These are phyloP conservation scores for Aegotheles bennettii DNA, from an alignment of 2,113 vertebrate species.

Conservation along the genomic window DNA sequence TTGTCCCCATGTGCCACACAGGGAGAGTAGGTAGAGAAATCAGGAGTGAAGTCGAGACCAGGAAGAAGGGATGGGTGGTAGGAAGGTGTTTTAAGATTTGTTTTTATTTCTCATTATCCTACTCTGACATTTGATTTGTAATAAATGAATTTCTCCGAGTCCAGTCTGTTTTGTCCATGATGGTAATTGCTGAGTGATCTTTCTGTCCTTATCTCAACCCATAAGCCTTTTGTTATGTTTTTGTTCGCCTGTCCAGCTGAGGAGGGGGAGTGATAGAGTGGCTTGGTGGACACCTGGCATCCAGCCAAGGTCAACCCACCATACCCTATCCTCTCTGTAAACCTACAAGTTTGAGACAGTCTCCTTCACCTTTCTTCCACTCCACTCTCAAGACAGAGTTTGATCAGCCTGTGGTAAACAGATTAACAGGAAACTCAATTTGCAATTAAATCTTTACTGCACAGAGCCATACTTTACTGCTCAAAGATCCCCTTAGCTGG, in stretches of 20 bases:
- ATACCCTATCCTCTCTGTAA: background rate
- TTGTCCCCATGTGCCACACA: too few species aligned
- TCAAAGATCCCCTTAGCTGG: background rate
- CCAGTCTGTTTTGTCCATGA: too few species aligned
- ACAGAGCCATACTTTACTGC: too few species aligned
- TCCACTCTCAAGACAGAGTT: background rate
- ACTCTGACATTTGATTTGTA: too few species aligned
- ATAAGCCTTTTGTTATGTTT: background rate
- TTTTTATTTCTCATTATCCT: too few species aligned
- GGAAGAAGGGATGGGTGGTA: too few species aligned
- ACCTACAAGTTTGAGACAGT: background rate
- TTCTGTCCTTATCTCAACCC: too few species aligned
- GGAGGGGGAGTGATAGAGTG: background rate
- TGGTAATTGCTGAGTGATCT: too few species aligned
- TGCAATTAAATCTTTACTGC: background rate
- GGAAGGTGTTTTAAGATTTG: too few species aligned
- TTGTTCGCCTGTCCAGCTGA: background rate
- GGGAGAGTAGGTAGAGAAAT: too few species aligned
- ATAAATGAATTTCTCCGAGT: too few species aligned
- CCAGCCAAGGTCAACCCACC: background rate
- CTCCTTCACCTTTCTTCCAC: background rate
- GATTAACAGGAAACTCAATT: background rate
- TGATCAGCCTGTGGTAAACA: background rate
- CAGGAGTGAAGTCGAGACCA: too few species aligned
- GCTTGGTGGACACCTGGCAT: background rate